Evolutionary conservation across 2,797 vertebrate genomes (phyloP).

Genomic region (Argentina silus): DNA sequence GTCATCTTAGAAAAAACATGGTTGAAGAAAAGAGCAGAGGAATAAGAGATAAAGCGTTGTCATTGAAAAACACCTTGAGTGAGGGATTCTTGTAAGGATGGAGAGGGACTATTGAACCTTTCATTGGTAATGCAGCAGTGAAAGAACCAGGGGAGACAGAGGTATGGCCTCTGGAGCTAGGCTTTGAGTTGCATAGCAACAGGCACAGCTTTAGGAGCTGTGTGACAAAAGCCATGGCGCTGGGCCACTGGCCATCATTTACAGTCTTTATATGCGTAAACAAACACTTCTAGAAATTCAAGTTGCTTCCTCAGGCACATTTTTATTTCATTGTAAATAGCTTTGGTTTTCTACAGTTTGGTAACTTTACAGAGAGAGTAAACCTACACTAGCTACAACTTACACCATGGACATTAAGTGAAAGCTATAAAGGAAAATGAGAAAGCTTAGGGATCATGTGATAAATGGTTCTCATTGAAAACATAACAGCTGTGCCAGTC

Average conservation of each 20-base stretch:
- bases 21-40: conserved; percentile 12
- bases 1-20: conserved; percentile 28
- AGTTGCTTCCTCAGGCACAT: neutral
- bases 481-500: neutral
- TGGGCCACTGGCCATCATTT: conserved; percentile 52
- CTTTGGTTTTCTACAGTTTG: conserved; percentile 1
- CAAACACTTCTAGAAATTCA: neutral
- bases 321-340: conserved; percentile 9
- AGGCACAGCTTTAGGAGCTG: conserved; percentile 53
- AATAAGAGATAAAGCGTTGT: conserved; percentile 6
- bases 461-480: neutral
- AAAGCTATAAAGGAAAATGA: too few species aligned
- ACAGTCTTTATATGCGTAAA: conserved; percentile 8
- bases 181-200: conserved; percentile 77
- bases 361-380: neutral
- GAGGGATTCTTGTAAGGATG: conserved; percentile 27
- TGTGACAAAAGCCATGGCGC: conserved; percentile 57
- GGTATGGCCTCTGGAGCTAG: conserved; percentile 67
- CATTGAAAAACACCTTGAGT: conserved; percentile 36
- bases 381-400: too few species aligned
- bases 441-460: too few species aligned
- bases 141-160: conserved; percentile 52
- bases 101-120: conserved; percentile 38
- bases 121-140: conserved; percentile 47
- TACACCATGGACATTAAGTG: too few species aligned